Percentiles rank a stretch among this genome's conserved stretches.
phyloP scores from a whole-genome alignment of 2,797 vertebrate genomes.

The Aeoliscus strigatus region DNA sequence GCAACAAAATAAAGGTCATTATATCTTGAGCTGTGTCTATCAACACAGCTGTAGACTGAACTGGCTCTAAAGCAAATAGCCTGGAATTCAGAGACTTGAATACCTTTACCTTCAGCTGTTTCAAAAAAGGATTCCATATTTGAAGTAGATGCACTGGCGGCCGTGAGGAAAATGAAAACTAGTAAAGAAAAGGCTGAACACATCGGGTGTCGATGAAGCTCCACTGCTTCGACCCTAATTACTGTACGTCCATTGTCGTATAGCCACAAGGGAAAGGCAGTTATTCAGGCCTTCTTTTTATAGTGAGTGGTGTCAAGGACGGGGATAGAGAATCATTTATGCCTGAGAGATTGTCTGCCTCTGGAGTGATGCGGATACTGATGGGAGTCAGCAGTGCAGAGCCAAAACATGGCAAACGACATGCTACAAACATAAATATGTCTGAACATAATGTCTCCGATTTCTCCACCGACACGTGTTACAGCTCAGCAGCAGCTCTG shows the following conservation, averaged over 20 bases:
- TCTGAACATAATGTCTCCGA: slow-evolving; percentile 3
- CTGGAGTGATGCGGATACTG: slow-evolving; percentile 31
- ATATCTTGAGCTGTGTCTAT: no score
- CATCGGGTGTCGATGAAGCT: no score
- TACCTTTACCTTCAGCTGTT: no score
- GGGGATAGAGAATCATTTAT: slow-evolving; percentile 45
- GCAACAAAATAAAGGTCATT: no score
- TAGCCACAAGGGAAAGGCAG: slow-evolving; percentile 52
- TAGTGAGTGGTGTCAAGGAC: slow-evolving; percentile 62
- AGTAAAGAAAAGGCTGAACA: no score
- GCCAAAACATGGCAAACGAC: background rate
- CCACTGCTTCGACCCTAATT: background rate
- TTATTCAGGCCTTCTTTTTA: slow-evolving; percentile 63
- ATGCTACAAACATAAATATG: background rate
- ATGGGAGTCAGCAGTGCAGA: slow-evolving; percentile 9
- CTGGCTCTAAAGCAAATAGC: no score
- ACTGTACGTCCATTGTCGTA: slow-evolving; percentile 42
- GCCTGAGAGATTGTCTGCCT: slow-evolving; percentile 33
- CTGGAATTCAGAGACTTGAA: no score
- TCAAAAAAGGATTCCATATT: no score
- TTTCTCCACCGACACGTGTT: background rate
- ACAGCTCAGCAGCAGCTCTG: slow-evolving; percentile 4
- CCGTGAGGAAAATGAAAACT: no score
- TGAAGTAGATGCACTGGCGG: no score
- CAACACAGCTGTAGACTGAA: no score